A percentile compares a stretch with the other conserved stretches of the same genome.
These are phyloP conservation scores for Euschistus heros DNA, from an alignment of 1,140 invertebrate genomes.

Conservation along the genomic window DNA sequence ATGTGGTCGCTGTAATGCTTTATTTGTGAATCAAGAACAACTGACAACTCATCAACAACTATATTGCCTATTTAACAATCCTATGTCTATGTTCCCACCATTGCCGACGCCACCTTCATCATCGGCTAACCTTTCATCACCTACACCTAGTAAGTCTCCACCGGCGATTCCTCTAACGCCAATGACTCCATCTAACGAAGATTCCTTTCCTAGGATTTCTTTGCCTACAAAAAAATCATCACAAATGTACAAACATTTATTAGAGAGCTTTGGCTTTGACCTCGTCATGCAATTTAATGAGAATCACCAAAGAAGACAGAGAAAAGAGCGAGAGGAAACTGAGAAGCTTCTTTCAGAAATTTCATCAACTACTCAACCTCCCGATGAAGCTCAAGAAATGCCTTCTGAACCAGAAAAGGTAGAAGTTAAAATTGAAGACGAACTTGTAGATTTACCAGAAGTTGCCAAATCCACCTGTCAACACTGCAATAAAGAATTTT, in stretches of 20 bases:
- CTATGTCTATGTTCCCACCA: conserved; percentile 47
- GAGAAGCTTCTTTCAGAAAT: conserved; percentile 33
- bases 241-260: conserved; percentile 78
- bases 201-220: conserved; percentile 33
- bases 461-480: conserved; percentile 70
- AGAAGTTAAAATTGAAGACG: conserved; percentile 43
- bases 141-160: conserved; percentile 30
- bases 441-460: conserved; percentile 52
- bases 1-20: conserved; percentile 64
- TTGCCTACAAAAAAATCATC: conserved; percentile 55
- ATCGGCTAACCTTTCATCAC: conserved; percentile 28
- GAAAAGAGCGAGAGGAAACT: conserved; percentile 37
- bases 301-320: conserved; percentile 61
- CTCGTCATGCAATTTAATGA: conserved; percentile 95
- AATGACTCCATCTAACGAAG: conserved; percentile 26
- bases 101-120: conserved; percentile 38
- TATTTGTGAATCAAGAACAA: conserved; percentile 69
- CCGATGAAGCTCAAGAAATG: conserved; percentile 23
- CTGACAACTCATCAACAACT: conserved; percentile 70
- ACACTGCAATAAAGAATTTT: conserved; percentile 87
- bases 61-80: conserved; percentile 64
- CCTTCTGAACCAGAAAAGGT: conserved; percentile 37
- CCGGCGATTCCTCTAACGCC: conserved; percentile 30
- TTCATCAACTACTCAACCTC: conserved; percentile 35
- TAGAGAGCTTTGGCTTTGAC: conserved; percentile 90